Conservation (phyloP, 2,888 invertebrate genomes). For the Lasioglossum morio region DNA sequence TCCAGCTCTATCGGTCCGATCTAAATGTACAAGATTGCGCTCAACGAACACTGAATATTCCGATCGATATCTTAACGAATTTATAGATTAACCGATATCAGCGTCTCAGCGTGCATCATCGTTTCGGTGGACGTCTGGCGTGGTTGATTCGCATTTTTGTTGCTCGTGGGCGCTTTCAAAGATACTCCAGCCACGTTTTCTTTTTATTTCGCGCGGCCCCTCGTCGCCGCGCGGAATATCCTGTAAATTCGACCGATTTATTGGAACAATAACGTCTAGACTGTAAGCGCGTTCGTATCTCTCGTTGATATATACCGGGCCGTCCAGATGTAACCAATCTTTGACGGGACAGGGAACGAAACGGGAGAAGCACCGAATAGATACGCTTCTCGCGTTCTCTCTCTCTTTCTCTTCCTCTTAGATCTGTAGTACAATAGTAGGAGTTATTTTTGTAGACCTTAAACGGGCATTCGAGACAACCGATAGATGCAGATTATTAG, state of each 20-base stretch:
- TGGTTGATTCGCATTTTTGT: background rate
- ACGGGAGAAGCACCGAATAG: conserved; percentile 9
- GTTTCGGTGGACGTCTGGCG: background rate
- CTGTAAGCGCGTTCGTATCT: conserved; percentile 29
- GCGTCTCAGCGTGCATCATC: background rate
- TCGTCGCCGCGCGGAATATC: conserved; percentile 19
- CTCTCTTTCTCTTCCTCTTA: background rate
- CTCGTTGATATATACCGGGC: conserved; percentile 24
- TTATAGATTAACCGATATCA: background rate
- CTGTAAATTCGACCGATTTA: conserved; percentile 52
- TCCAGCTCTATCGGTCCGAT: background rate
- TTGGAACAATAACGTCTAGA: conserved; percentile 50
- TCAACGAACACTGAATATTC: background rate
- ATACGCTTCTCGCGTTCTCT: background rate
- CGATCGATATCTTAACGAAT: background rate
- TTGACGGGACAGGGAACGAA: conserved; percentile 32
- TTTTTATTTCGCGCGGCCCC: conserved; percentile 11
- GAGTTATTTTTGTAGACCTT: too few relatives aligned
- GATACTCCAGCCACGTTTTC: conserved; percentile 22
- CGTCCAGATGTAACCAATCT: conserved; percentile 48
- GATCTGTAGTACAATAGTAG: too few relatives aligned
- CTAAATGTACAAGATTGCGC: background rate
- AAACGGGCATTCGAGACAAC: too few relatives aligned
- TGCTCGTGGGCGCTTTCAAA: background rate
- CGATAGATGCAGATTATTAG: too few relatives aligned